A percentile compares a stretch with the other conserved stretches of the same genome.
Evolutionary conservation across 2,113 vertebrate species (phyloP).

Genomic region (Ochotona princeps): DNA sequence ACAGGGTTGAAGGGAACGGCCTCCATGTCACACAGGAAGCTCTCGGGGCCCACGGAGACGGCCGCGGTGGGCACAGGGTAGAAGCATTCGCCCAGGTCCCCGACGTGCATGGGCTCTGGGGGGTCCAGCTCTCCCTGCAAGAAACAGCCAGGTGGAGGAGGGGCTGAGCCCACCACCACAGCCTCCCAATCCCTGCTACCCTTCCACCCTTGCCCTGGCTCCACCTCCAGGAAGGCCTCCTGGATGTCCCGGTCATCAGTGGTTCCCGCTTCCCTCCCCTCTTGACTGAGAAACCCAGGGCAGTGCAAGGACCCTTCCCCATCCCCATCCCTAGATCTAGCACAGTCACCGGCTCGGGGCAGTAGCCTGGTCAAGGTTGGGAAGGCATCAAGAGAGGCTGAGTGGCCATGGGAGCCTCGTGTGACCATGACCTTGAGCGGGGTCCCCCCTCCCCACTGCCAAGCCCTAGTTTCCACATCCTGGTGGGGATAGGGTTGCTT

Average conservation of each 20-base stretch:
- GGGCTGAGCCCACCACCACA: not conserved
- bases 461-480: not conserved
- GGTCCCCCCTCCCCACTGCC: not conserved
- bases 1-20: slow-evolving; percentile 83
- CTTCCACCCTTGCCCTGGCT: not conserved
- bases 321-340: not conserved
- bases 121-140: slow-evolving; percentile 78
- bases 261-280: not conserved
- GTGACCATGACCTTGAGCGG: not conserved
- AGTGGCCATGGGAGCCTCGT: not conserved
- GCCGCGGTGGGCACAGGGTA: slow-evolving; percentile 80
- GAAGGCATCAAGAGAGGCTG: not conserved
- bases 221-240: not conserved
- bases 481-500: not conserved
- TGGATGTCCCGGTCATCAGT: not conserved
- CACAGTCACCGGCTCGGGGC: not conserved
- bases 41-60: slow-evolving; percentile 75
- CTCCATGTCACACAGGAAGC: slow-evolving; percentile 85
- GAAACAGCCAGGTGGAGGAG: slow-evolving; percentile 12
- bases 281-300: not conserved
- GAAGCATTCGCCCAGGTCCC: slow-evolving; percentile 80
- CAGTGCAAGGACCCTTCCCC: not conserved
- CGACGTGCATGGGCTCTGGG: slow-evolving; percentile 71
- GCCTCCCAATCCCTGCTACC: not conserved
- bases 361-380: not conserved